Evolutionary conservation across 2,113 vertebrate genomes (phyloP).

Genomic region (Rattus norvegicus): DNA sequence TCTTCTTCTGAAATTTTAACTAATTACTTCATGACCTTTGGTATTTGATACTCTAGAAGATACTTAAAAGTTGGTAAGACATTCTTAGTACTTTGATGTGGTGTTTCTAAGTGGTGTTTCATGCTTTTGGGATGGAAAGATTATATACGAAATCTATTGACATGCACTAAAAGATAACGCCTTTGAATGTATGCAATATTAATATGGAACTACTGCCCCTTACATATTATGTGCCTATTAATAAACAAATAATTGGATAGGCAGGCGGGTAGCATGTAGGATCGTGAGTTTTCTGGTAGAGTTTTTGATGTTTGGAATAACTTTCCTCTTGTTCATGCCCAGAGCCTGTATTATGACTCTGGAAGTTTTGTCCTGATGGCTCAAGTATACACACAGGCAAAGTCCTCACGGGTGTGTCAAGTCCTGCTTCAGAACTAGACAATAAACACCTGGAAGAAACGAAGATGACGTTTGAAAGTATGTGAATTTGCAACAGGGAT

Average conservation of each 20-base stretch:
- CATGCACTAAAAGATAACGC: not conserved
- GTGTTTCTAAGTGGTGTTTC: not conserved
- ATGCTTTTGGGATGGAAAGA: not conserved
- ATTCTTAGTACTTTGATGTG: not conserved
- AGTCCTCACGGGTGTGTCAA: not conserved
- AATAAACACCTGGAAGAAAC: slow-evolving; percentile 26
- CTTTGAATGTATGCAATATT: not conserved
- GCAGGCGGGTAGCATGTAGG: not conserved
- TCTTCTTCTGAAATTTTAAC: slow-evolving; percentile 44
- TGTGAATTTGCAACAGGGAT: not conserved
- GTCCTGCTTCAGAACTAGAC: not conserved
- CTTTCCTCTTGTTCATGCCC: not conserved
- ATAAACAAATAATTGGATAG: not conserved
- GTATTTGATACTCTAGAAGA: not conserved
- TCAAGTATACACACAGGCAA: slow-evolving; percentile 27
- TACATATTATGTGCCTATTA: not conserved
- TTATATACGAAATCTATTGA: not conserved
- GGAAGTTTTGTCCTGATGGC: slow-evolving; percentile 1
- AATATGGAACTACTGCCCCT: not conserved
- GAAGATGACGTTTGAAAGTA: not conserved
- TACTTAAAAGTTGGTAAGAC: not conserved
- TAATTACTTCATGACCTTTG: not conserved
- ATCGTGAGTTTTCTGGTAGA: not conserved
- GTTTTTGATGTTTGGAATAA: not conserved
- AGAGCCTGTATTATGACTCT: not conserved